These are phyloP conservation scores for Sturnus vulgaris DNA, from an alignment of 2,113 vertebrate genomes.

Conservation along the genomic window DNA sequence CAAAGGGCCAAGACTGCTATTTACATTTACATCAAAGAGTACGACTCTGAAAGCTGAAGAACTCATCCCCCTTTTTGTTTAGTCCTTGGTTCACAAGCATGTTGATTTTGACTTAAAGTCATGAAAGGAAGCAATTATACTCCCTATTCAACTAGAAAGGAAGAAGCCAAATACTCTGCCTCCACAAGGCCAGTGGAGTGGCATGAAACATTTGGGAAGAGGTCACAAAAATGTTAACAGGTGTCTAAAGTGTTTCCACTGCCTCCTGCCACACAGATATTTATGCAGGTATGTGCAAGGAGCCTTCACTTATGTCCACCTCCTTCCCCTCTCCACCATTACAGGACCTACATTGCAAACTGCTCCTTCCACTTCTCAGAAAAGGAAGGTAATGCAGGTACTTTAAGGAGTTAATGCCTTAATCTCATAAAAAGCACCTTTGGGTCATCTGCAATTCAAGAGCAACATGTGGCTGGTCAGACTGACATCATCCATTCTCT, in stretches of 20 bases:
- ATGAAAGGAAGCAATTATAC: neutral
- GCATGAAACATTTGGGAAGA: neutral
- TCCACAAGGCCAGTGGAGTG: neutral
- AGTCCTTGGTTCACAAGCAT: neutral
- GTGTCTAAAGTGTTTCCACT: neutral
- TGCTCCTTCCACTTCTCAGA: neutral
- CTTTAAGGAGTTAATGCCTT: neutral
- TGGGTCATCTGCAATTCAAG: neutral
- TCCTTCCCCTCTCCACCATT: neutral
- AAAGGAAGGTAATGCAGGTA: neutral
- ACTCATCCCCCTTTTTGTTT: neutral
- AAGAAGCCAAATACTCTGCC: neutral
- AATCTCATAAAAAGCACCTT: neutral
- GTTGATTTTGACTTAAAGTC: neutral
- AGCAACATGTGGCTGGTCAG: neutral
- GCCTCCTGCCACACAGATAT: neutral
- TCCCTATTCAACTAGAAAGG: neutral
- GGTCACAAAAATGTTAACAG: neutral
- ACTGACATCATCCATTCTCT: neutral
- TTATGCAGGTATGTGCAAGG: neutral
- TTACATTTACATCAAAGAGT: neutral
- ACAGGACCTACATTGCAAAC: neutral
- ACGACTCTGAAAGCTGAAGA: neutral
- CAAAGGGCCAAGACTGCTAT: conserved; percentile 26
- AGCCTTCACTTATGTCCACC: neutral